Evolutionary conservation across 2,113 vertebrate genomes (phyloP).

Genomic region (Eulacestoma nigropectus): DNA sequence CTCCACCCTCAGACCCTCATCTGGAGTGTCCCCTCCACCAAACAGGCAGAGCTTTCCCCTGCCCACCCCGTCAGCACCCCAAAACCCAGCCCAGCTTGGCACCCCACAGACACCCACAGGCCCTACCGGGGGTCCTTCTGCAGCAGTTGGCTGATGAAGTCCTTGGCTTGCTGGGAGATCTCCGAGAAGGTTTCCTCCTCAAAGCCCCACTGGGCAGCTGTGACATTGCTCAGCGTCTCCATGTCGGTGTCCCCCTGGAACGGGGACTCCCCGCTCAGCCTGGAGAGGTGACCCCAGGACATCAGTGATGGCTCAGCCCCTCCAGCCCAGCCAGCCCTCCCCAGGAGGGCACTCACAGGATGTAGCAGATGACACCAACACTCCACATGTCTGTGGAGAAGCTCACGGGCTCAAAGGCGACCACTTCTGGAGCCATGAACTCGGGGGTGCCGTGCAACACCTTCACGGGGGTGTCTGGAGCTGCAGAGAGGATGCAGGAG

Average conservation of each 20-base stretch:
- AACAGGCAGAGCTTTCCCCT: background rate
- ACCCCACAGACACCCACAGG: background rate
- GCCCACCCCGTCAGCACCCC: background rate
- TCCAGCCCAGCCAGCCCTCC: background rate
- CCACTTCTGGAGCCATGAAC: slow-evolving; percentile 88
- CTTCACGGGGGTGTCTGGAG: slow-evolving; percentile 66
- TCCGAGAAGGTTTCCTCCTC: slow-evolving; percentile 79
- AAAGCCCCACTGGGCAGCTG: slow-evolving; percentile 75
- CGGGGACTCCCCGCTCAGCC: slow-evolving; percentile 84
- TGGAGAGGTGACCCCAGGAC: background rate
- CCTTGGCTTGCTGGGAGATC: slow-evolving; percentile 81
- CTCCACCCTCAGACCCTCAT: background rate
- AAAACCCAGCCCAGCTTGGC: background rate
- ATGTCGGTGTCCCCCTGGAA: slow-evolving; percentile 80
- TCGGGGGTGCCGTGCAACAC: slow-evolving; percentile 85
- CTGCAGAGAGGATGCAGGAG: slow-evolving; percentile 27
- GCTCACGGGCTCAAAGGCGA: slow-evolving; percentile 77
- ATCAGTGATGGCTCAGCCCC: background rate
- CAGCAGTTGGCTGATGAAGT: slow-evolving; percentile 80
- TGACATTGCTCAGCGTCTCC: slow-evolving; percentile 79
- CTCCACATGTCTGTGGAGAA: slow-evolving; percentile 86
- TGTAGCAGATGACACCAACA: slow-evolving; percentile 85
- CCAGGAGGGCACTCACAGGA: slow-evolving; percentile 75
- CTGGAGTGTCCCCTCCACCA: background rate
- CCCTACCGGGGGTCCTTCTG: slow-evolving; percentile 76